Evolutionary conservation across 2,113 vertebrate species (phyloP).

Genomic region (Crocuta crocuta): DNA sequence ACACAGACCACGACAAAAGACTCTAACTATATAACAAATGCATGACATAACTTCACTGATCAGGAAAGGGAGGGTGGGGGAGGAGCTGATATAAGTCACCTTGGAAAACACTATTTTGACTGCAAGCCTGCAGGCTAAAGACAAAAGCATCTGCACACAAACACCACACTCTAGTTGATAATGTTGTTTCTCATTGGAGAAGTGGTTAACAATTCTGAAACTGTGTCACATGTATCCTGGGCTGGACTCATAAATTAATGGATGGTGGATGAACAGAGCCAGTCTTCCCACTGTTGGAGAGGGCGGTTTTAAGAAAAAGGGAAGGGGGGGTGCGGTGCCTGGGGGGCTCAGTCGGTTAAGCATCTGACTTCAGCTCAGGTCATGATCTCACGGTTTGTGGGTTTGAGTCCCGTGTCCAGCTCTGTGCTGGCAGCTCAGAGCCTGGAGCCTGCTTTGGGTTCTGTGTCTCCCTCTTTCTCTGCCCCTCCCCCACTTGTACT

Average conservation of each 20-base stretch:
- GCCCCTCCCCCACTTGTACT: no score
- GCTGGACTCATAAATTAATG: neutral
- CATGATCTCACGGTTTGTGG: no score
- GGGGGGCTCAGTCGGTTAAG: no score
- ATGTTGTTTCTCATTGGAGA: neutral
- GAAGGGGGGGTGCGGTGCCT: no score
- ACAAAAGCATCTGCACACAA: neutral
- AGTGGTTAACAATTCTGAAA: neutral
- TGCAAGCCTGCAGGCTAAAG: neutral
- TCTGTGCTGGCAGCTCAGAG: no score
- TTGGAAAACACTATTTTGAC: neutral
- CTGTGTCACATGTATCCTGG: neutral
- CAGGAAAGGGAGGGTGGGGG: no score
- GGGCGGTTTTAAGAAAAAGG: neutral
- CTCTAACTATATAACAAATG: neutral
- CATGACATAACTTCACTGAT: neutral
- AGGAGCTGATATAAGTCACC: neutral
- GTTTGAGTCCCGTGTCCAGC: no score
- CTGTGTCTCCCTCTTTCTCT: no score
- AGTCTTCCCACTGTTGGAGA: neutral
- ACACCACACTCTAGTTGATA: neutral
- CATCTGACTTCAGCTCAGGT: no score
- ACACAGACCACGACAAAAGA: neutral
- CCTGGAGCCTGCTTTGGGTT: no score
- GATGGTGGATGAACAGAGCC: neutral